Percentiles rank a stretch among this genome's conserved stretches.
phyloP scores from a whole-genome alignment of 2,113 vertebrate species.

The Dipodomys ordii region DNA sequence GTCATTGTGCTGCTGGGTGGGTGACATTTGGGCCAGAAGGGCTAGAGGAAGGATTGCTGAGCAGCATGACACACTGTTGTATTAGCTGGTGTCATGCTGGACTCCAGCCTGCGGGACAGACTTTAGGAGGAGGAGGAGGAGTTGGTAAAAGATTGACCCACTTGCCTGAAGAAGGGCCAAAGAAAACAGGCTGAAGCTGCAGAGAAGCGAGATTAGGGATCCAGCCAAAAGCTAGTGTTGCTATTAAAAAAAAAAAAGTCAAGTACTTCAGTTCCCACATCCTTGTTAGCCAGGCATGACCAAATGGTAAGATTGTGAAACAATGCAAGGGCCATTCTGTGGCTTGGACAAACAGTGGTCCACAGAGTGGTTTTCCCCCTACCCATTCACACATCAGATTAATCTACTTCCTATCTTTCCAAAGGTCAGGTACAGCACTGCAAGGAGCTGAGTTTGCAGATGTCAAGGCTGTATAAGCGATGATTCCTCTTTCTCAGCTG shows the following conservation, averaged over 20 bases:
- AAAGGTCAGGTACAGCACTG: not conserved
- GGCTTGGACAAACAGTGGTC: not conserved
- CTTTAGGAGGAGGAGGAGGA: not conserved
- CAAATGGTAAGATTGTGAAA: slow-evolving; percentile 33
- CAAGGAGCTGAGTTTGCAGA: not conserved
- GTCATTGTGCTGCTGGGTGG: not conserved
- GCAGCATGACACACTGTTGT: slow-evolving; percentile 25
- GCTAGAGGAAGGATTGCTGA: not conserved
- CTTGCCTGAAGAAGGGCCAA: slow-evolving; percentile 14
- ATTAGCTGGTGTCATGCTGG: not conserved
- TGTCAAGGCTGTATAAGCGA: not conserved
- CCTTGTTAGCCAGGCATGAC: not conserved
- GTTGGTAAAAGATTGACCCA: not conserved
- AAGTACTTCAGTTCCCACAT: not conserved
- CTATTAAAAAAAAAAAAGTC: not conserved
- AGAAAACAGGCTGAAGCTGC: not conserved
- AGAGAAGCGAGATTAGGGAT: not conserved
- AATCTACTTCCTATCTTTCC: not conserved
- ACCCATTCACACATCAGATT: not conserved
- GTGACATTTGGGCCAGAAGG: slow-evolving; percentile 22
- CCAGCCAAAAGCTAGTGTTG: not conserved
- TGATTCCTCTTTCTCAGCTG: not conserved
- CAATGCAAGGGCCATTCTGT: not conserved
- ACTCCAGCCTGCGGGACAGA: not conserved
- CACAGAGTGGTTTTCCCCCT: not conserved